Evolutionary conservation across 2,113 vertebrate genomes (phyloP).

Genomic region (Bujurquina vittata): DNA sequence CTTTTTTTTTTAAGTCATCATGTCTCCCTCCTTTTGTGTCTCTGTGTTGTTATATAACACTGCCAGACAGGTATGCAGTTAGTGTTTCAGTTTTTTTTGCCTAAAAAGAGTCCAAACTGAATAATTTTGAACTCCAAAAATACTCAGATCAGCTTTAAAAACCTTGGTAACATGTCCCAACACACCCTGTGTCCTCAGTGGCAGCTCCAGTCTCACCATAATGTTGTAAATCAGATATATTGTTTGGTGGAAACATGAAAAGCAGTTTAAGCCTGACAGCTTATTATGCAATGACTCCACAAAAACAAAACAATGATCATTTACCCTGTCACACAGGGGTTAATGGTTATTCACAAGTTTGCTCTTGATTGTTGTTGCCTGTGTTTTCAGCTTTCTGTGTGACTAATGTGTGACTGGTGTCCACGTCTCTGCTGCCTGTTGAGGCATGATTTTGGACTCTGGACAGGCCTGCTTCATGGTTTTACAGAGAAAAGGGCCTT

Average conservation of each 20-base stretch:
- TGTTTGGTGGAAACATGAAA: neutral
- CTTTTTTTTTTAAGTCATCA: neutral
- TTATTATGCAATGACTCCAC: neutral
- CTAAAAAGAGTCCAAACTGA: neutral
- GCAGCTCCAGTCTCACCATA: neutral
- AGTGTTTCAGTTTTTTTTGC: neutral
- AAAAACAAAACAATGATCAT: no score
- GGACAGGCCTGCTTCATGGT: conserved; percentile 26
- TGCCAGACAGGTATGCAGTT: neutral
- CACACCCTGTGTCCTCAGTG: neutral
- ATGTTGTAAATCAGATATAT: neutral
- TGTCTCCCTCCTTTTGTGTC: neutral
- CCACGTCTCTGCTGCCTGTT: neutral
- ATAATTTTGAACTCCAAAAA: neutral
- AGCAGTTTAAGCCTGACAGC: neutral
- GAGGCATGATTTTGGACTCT: neutral
- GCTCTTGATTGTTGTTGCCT: neutral
- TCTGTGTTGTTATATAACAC: neutral
- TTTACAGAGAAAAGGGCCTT: conserved; percentile 24
- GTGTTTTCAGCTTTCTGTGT: neutral
- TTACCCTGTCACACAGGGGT: neutral
- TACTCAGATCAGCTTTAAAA: neutral
- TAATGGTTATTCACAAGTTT: neutral
- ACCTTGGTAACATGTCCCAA: neutral
- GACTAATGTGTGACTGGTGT: neutral